A percentile compares a stretch with the other conserved stretches of the same genome.
phyloP scores from a whole-genome alignment of 2,888 invertebrate genomes.

The Rhamnusium bicolor region DNA sequence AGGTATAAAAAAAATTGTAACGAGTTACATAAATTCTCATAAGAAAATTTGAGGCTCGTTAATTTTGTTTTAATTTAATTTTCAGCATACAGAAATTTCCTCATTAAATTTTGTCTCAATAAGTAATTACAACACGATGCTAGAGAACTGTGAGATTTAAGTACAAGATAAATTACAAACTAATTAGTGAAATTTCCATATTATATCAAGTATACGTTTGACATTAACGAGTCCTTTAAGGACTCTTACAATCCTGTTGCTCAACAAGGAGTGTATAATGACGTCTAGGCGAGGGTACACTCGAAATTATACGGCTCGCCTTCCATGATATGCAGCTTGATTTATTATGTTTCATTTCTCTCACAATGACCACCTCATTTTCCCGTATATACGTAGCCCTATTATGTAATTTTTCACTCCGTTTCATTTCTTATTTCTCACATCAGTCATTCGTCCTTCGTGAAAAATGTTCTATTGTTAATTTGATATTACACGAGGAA shows the following conservation, averaged over 20 bases:
- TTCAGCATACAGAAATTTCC: neutral
- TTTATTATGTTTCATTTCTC: slow-evolving; percentile 29
- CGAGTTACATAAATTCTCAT: no score
- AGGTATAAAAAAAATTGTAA: no score
- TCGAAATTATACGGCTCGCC: slow-evolving; percentile 30
- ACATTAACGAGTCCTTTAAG: slow-evolving; percentile 40
- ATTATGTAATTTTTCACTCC: slow-evolving; percentile 24
- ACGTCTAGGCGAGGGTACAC: slow-evolving; percentile 23
- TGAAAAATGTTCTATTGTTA: slow-evolving; percentile 6
- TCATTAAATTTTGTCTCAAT: neutral
- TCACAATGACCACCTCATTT: slow-evolving; percentile 17
- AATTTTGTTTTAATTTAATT: neutral
- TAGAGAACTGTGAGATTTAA: neutral
- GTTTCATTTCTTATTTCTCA: neutral
- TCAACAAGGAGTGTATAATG: slow-evolving; percentile 33
- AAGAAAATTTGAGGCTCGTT: neutral
- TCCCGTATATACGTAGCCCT: slow-evolving; percentile 5
- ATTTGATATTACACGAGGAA: neutral
- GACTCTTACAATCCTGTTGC: slow-evolving; percentile 37
- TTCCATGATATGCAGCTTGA: slow-evolving; percentile 18
- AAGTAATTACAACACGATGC: slow-evolving; percentile 18
- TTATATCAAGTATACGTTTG: slow-evolving; percentile 30
- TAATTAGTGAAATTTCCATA: slow-evolving; percentile 35
- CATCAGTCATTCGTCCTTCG: slow-evolving; percentile 1
- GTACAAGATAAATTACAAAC: slow-evolving; percentile 35